Percentiles rank a stretch among this genome's conserved stretches.
phyloP scores from a whole-genome alignment of 2,113 vertebrate genomes.

The Ochotona curzoniae region DNA sequence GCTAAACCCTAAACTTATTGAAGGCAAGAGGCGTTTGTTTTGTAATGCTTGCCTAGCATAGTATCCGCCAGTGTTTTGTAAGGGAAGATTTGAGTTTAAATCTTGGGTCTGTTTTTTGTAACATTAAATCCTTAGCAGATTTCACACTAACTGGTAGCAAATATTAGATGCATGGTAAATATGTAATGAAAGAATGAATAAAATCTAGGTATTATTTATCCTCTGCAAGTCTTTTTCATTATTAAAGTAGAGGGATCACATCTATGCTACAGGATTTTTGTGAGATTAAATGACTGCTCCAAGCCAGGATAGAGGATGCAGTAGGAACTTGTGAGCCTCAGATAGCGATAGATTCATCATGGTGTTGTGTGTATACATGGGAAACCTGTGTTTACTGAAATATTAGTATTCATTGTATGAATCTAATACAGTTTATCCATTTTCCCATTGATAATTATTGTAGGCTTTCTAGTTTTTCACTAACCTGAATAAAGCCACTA shows the following conservation, averaged over 20 bases:
- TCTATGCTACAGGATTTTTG: neutral
- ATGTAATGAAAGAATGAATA: neutral
- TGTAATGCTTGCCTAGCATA: neutral
- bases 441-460: neutral
- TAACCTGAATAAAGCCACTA: neutral
- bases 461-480: neutral
- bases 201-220: neutral
- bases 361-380: neutral
- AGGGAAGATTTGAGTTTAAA: neutral
- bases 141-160: neutral
- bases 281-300: constrained; percentile 12
- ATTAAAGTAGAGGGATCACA: neutral
- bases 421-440: neutral
- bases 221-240: constrained; percentile 48
- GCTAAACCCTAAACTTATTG: neutral
- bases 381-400: neutral
- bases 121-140: neutral
- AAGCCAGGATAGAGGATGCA: neutral
- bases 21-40: neutral
- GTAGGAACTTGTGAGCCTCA: constrained; percentile 26
- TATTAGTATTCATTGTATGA: neutral
- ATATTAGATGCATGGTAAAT: neutral
- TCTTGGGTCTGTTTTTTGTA: neutral
- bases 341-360: neutral
- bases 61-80: neutral